Percentiles rank a stretch among this genome's conserved stretches.
phyloP scores from a whole-genome alignment of 2,888 invertebrate species.

The Resseliella maxima region DNA sequence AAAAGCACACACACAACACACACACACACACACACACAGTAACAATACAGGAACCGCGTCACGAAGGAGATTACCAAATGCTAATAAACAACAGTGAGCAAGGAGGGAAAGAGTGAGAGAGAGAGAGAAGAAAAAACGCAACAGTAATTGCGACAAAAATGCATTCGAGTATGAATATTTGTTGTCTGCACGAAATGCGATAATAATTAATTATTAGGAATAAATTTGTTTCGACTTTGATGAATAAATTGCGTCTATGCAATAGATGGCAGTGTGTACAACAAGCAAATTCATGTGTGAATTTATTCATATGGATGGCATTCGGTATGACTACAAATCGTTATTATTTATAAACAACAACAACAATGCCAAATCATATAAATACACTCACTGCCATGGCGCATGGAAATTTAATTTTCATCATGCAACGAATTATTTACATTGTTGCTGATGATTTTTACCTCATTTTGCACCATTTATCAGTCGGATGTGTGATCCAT shows the following conservation, averaged over 20 bases:
- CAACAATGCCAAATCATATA: neutral
- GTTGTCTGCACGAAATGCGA: constrained; percentile 4
- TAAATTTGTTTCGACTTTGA: constrained; percentile 26
- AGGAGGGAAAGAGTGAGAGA: too few species aligned
- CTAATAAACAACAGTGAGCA: too few species aligned
- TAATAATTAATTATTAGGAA: constrained; percentile 38
- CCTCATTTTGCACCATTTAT: constrained; percentile 29
- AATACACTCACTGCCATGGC: neutral
- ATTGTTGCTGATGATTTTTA: neutral
- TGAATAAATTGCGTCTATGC: neutral
- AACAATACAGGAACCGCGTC: neutral
- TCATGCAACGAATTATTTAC: neutral
- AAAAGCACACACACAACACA: too few species aligned
- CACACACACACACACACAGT: neutral
- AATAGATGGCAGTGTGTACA: neutral
- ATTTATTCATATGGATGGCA: neutral
- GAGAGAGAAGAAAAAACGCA: constrained; percentile 10
- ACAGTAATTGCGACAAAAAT: too few species aligned
- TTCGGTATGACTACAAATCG: neutral
- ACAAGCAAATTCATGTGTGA: neutral
- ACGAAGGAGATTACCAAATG: neutral
- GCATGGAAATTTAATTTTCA: neutral
- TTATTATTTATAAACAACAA: neutral
- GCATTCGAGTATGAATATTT: neutral
- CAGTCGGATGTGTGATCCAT: constrained; percentile 29